These are phyloP conservation scores for Ophion slaviceki DNA, from an alignment of 2,888 invertebrate species.

Conservation along the genomic window DNA sequence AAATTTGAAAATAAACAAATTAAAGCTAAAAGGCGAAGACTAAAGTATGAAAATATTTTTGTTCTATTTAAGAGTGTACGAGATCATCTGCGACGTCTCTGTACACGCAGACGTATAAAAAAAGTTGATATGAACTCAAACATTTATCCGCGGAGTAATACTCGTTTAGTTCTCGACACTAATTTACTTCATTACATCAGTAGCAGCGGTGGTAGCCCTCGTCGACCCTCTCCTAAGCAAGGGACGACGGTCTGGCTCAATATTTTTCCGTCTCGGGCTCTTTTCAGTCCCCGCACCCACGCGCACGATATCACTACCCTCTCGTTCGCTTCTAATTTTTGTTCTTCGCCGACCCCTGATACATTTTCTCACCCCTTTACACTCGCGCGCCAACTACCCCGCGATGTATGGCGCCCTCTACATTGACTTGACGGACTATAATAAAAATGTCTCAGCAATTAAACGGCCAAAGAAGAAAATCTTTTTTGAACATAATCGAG, in stretches of 20 bases:
- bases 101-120: slow-evolving; percentile 5
- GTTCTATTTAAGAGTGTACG: neutral
- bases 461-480: no score
- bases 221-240: slow-evolving; percentile 55
- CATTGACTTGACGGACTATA: neutral
- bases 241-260: slow-evolving; percentile 49
- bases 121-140: slow-evolving; percentile 61
- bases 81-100: neutral
- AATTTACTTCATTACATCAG: slow-evolving; percentile 65
- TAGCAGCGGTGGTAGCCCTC: slow-evolving; percentile 56
- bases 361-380: slow-evolving; percentile 78
- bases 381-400: slow-evolving; percentile 44
- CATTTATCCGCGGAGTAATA: slow-evolving; percentile 62
- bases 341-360: slow-evolving; percentile 70
- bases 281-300: slow-evolving; percentile 36
- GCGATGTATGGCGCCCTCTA: neutral
- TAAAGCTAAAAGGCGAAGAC: neutral
- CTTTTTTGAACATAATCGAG: neutral
- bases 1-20: slow-evolving; percentile 11
- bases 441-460: neutral
- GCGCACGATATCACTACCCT: slow-evolving; percentile 53
- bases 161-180: slow-evolving; percentile 65
- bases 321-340: slow-evolving; percentile 75
- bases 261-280: slow-evolving; percentile 60
- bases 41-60: neutral